These are phyloP conservation scores for Arge pagana DNA, from an alignment of 2,888 invertebrate genomes.

Conservation along the genomic window DNA sequence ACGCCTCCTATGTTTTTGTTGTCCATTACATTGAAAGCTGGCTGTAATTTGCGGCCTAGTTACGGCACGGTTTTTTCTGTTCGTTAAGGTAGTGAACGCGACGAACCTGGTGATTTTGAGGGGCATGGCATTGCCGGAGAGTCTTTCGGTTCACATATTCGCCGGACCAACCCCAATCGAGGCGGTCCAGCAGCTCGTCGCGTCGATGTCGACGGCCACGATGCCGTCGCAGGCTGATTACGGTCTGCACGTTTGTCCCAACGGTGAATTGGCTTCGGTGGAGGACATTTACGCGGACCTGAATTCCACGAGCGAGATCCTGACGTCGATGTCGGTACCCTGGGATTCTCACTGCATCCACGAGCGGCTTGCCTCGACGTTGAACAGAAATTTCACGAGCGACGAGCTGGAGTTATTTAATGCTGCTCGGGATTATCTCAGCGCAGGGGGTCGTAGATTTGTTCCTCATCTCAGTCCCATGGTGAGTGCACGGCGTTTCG, in stretches of 20 bases:
- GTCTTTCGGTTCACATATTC: constrained; percentile 33
- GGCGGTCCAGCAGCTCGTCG: constrained; percentile 30
- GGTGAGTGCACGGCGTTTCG: too few relatives aligned
- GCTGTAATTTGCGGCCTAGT: too few relatives aligned
- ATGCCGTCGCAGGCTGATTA: constrained; percentile 11
- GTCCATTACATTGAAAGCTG: too few relatives aligned
- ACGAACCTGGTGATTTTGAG: constrained; percentile 39
- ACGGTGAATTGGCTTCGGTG: constrained; percentile 17
- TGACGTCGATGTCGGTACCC: constrained; percentile 18
- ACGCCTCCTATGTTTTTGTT: too few relatives aligned
- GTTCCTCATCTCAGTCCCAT: constrained; percentile 37
- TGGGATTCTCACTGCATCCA: constrained; percentile 40
- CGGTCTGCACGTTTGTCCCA: constrained; percentile 39
- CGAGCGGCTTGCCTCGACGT: constrained; percentile 27
- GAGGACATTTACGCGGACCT: not conserved
- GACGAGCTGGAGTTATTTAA: constrained; percentile 10
- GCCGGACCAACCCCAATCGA: constrained; percentile 32
- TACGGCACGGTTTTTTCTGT: too few relatives aligned
- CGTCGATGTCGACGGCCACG: not conserved
- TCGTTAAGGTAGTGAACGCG: constrained; percentile 36
- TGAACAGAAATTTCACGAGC: constrained; percentile 23
- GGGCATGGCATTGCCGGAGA: constrained; percentile 34
- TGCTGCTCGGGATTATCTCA: constrained; percentile 15
- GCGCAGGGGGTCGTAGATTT: constrained; percentile 21
- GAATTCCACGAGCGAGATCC: constrained; percentile 7